Conservation (phyloP, 2,888 invertebrate species). For the Andrena praecox region DNA sequence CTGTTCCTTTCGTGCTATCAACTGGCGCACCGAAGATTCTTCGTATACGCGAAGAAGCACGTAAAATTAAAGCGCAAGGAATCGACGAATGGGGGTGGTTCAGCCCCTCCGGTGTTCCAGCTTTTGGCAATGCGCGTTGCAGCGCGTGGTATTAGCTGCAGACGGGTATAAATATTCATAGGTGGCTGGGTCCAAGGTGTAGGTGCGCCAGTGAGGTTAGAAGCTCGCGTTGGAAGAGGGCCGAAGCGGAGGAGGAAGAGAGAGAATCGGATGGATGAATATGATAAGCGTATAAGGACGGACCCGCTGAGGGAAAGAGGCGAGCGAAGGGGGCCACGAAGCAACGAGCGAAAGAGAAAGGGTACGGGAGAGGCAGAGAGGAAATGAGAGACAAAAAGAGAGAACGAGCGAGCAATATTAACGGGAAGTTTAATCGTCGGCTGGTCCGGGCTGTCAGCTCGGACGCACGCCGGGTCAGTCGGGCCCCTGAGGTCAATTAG, state of each 20-base stretch:
- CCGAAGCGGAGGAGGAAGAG: slow-evolving; percentile 40
- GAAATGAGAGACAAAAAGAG: slow-evolving; percentile 54
- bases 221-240: slow-evolving; percentile 9
- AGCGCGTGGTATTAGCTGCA: slow-evolving; percentile 70
- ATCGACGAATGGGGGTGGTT: slow-evolving; percentile 50
- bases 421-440: slow-evolving; percentile 84
- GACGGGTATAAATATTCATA: slow-evolving; percentile 79
- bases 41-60: slow-evolving; percentile 11
- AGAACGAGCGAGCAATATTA: slow-evolving; percentile 78
- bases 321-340: slow-evolving; percentile 33
- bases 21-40: not conserved
- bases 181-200: slow-evolving; percentile 64
- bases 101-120: slow-evolving; percentile 16
- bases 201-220: slow-evolving; percentile 63
- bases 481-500: slow-evolving; percentile 84
- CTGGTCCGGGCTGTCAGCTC: slow-evolving; percentile 81
- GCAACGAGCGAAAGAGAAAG: slow-evolving; percentile 41
- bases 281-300: slow-evolving; percentile 58
- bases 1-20: too few relatives aligned
- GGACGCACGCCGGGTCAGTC: slow-evolving; percentile 83
- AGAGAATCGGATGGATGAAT: slow-evolving; percentile 54
- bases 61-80: slow-evolving; percentile 19
- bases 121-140: slow-evolving; percentile 40
- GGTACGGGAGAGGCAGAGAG: slow-evolving; percentile 49
- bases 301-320: slow-evolving; percentile 32